Conservation (phyloP, 2,797 vertebrate genomes). For the Pelodytes ibericus region DNA sequence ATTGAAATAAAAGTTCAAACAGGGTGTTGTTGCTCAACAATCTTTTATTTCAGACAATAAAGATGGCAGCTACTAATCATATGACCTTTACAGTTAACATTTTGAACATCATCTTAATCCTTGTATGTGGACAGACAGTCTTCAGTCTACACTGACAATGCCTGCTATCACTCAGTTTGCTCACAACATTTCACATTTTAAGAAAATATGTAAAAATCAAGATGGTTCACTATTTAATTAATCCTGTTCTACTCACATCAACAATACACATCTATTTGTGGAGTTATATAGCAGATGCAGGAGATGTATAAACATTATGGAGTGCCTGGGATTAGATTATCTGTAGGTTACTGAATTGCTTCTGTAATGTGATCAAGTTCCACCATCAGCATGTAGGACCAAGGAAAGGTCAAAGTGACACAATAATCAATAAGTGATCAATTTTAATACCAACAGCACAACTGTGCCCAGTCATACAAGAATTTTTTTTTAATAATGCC, state of each 20-base stretch:
- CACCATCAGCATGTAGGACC: neutral
- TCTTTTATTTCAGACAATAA: constrained; percentile 50
- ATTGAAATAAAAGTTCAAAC: neutral
- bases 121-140: constrained; percentile 8
- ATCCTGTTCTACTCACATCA: constrained; percentile 23
- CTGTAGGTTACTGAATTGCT: neutral
- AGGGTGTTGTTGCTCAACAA: constrained; percentile 33
- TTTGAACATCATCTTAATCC: constrained; percentile 16
- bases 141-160: neutral
- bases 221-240: constrained; percentile 6
- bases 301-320: neutral
- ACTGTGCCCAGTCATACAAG: neutral
- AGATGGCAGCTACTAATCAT: constrained; percentile 35
- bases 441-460: neutral
- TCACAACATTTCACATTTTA: constrained; percentile 25
- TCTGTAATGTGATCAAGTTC: neutral
- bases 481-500: neutral
- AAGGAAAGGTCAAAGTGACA: neutral
- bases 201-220: constrained; percentile 21
- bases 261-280: constrained; percentile 23
- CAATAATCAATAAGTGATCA: neutral
- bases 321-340: neutral
- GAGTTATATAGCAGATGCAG: neutral
- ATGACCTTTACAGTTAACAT: constrained; percentile 43
- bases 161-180: neutral